phyloP scores from a whole-genome alignment of 2,797 vertebrate genomes.

The Acanthornis magna region DNA sequence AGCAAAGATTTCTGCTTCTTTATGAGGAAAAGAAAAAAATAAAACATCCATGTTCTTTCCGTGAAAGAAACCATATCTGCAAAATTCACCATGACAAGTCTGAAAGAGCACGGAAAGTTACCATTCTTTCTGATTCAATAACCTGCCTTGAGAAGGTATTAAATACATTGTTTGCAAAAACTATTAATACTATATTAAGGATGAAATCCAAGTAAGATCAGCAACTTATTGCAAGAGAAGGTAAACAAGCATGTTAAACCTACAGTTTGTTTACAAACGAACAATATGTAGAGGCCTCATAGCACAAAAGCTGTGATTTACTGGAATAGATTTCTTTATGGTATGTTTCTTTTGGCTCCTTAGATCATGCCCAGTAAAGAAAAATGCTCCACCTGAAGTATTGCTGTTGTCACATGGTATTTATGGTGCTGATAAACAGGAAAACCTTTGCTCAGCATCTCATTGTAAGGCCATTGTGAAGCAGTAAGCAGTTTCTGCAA shows the following conservation, averaged over 20 bases:
- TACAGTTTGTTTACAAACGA: not conserved
- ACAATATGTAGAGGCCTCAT: not conserved
- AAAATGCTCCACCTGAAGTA: not conserved
- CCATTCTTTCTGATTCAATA: not conserved
- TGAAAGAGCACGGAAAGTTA: not conserved
- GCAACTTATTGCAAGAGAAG: not conserved
- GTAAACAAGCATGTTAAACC: not conserved
- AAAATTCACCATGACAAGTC: not conserved
- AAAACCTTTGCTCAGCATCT: not conserved
- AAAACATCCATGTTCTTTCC: not conserved
- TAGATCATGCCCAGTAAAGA: not conserved
- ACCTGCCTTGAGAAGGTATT: not conserved
- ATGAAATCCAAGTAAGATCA: not conserved
- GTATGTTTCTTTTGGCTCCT: not conserved
- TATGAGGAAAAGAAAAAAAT: not conserved
- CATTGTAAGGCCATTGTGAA: not conserved
- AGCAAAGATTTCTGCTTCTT: not conserved
- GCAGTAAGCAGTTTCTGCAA: not conserved
- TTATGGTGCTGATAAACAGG: not conserved
- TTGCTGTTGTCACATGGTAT: not conserved
- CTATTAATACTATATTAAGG: not conserved
- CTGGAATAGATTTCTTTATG: not conserved
- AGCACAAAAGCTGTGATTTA: not conserved
- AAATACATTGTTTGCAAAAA: not conserved
- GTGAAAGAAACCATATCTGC: not conserved